phyloP scores from a whole-genome alignment of 2,888 invertebrate species.

The Tetranychus truncatus region DNA sequence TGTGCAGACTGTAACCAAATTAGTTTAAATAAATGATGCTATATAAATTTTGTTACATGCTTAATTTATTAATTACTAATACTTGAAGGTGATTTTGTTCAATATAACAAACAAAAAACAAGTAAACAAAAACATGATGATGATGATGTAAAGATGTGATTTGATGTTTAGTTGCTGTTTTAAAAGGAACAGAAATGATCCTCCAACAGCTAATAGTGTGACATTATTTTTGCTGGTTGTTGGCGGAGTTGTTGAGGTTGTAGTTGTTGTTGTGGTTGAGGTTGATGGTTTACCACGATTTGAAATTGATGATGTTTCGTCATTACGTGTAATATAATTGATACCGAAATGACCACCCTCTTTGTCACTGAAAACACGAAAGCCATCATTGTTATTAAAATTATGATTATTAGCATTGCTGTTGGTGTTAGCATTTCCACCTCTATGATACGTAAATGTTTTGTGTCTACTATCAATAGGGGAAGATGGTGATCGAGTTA shows the following conservation, averaged over 20 bases:
- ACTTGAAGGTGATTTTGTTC: no score
- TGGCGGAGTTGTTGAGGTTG: not conserved
- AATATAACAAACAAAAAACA: no score
- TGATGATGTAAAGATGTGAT: no score
- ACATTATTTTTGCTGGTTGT: not conserved
- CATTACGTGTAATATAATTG: slow-evolving; percentile 1
- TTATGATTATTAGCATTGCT: not conserved
- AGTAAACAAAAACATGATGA: no score
- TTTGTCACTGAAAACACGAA: not conserved
- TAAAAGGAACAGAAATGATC: not conserved
- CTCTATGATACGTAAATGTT: not conserved
- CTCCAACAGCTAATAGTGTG: not conserved
- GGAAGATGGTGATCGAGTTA: not conserved
- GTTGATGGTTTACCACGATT: not conserved
- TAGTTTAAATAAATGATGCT: no score
- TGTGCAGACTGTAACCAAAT: slow-evolving; percentile 17
- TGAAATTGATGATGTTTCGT: not conserved
- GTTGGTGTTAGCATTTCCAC: not conserved
- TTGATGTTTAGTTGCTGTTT: no score
- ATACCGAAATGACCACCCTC: not conserved
- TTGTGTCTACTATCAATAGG: not conserved
- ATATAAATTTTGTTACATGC: no score
- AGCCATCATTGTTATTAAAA: not conserved
- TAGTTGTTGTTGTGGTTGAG: not conserved
- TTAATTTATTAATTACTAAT: no score